A percentile compares a stretch with the other conserved stretches of the same genome.
Conservation (phyloP, 2,113 vertebrate genomes). For the Zosterops lateralis region DNA sequence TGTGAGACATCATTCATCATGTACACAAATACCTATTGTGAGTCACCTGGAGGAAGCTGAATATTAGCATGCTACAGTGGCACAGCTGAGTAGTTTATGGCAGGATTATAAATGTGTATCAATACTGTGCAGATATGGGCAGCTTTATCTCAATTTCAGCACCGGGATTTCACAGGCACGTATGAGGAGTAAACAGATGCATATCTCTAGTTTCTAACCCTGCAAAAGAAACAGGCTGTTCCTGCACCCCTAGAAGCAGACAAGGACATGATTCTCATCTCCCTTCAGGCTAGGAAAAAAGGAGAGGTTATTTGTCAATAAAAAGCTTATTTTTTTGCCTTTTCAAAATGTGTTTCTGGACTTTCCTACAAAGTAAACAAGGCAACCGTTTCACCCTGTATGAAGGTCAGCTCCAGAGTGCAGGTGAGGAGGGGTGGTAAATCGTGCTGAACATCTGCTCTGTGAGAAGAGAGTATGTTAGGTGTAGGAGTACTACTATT, state of each 20-base stretch:
- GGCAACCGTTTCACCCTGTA: background rate
- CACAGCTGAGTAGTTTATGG: background rate
- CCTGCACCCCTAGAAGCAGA: background rate
- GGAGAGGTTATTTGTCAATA: background rate
- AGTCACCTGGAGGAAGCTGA: background rate
- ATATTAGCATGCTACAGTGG: background rate
- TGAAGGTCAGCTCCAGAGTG: background rate
- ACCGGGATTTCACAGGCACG: background rate
- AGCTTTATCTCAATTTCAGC: slow-evolving; percentile 6
- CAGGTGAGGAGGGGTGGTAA: background rate
- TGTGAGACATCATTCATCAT: slow-evolving; percentile 3
- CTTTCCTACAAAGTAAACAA: background rate
- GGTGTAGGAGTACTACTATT: background rate
- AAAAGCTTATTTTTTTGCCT: background rate
- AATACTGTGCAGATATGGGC: background rate
- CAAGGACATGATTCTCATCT: background rate
- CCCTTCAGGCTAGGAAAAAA: slow-evolving; percentile 19
- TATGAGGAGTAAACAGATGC: background rate
- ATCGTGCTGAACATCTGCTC: background rate
- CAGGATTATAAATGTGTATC: background rate
- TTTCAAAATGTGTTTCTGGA: background rate
- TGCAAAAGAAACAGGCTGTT: background rate
- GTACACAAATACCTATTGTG: background rate
- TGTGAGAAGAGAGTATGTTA: background rate
- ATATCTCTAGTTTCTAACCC: background rate